Evolutionary conservation across 1,140 invertebrate species (phyloP).

Genomic region (Zaprionus taronus): DNA sequence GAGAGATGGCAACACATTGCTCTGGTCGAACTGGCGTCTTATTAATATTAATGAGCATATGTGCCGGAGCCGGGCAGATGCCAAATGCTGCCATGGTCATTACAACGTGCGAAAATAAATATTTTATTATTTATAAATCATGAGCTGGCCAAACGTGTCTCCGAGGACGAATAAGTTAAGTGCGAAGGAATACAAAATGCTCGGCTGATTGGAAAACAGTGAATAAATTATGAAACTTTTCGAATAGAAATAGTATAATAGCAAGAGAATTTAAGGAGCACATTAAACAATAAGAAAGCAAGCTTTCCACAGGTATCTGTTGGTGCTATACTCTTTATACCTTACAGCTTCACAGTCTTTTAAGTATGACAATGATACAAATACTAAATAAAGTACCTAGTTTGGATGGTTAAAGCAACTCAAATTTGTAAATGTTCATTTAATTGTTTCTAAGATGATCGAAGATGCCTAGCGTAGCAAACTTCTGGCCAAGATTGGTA

Average conservation of each 20-base stretch:
- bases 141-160: slow-evolving; percentile 51
- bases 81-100: slow-evolving; percentile 58
- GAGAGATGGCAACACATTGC: not conserved
- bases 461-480: too few species aligned
- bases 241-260: not conserved
- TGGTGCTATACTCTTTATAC: not conserved
- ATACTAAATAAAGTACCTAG: too few species aligned
- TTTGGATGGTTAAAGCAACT: too few species aligned
- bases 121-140: slow-evolving; percentile 83
- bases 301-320: too few species aligned
- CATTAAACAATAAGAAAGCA: not conserved
- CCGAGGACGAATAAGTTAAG: slow-evolving; percentile 15
- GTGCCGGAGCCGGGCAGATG: slow-evolving; percentile 53
- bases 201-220: slow-evolving; percentile 2
- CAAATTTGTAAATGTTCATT: too few species aligned
- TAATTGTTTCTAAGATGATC: too few species aligned
- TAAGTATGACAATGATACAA: too few species aligned
- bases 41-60: slow-evolving; percentile 80
- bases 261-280: not conserved
- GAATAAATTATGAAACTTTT: not conserved
- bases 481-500: too few species aligned
- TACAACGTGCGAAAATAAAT: slow-evolving; percentile 80
- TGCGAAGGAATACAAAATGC: slow-evolving; percentile 7
- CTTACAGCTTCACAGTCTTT: too few species aligned
- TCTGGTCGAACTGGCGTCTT: slow-evolving; percentile 50